These are phyloP conservation scores for Microtus ochrogaster DNA, from an alignment of 2,113 vertebrate genomes.

Conservation along the genomic window DNA sequence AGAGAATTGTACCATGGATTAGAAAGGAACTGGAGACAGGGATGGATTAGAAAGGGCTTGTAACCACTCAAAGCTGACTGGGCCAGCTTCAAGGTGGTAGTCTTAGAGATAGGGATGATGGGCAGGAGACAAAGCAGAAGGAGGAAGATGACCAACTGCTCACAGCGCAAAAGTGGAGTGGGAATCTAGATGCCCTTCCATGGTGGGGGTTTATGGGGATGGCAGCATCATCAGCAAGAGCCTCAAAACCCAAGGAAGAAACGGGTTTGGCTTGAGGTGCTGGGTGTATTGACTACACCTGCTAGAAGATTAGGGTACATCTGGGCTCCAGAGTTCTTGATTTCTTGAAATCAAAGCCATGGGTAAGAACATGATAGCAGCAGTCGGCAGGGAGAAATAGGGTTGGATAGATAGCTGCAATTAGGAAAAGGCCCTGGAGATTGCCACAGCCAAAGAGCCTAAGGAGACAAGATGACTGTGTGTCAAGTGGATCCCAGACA, in stretches of 20 bases:
- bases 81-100: background rate
- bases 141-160: background rate
- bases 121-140: background rate
- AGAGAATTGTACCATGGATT: background rate
- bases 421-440: background rate
- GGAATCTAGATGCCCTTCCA: background rate
- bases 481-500: background rate
- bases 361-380: background rate
- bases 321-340: background rate
- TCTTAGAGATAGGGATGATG: background rate
- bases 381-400: background rate
- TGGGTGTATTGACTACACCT: background rate
- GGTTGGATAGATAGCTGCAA: background rate
- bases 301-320: background rate
- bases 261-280: background rate
- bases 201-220: background rate
- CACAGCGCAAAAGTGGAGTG: background rate
- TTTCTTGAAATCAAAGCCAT: background rate
- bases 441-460: background rate
- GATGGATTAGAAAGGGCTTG: background rate
- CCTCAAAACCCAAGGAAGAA: background rate
- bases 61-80: background rate
- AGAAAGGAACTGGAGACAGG: background rate
- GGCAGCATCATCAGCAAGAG: background rate
- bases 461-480: background rate